Conservation (phyloP, 2,113 vertebrate species). For the Vidua macroura region DNA sequence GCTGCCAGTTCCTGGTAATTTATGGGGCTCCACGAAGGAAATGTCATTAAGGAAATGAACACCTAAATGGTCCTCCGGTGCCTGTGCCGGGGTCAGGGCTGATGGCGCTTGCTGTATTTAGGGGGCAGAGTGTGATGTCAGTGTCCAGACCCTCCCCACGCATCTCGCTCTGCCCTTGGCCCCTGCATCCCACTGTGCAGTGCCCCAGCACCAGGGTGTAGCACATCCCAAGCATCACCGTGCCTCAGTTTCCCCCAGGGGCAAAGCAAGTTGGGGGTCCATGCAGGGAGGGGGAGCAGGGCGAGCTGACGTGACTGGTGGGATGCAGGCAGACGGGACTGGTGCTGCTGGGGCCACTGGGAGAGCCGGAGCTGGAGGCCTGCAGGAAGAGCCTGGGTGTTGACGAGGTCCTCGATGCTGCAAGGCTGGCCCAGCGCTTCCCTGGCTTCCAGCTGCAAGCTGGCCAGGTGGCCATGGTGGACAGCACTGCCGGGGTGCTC, state of each 20-base stretch:
- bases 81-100: not conserved
- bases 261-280: rapidly evolving
- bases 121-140: rapidly evolving
- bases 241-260: not conserved
- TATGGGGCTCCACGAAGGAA: not conserved
- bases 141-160: rapidly evolving
- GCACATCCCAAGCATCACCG: rapidly evolving
- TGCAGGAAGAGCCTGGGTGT: constrained; percentile 56
- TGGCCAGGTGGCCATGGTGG: constrained; percentile 78
- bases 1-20: not conserved
- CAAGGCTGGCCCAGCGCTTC: constrained; percentile 72
- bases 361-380: constrained; percentile 62
- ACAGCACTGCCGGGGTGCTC: constrained; percentile 81
- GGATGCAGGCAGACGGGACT: constrained; percentile 75
- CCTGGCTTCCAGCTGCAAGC: constrained; percentile 71
- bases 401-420: not conserved
- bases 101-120: not conserved
- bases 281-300: rapidly evolving
- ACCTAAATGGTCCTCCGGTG: not conserved
- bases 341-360: constrained; percentile 77
- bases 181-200: not conserved
- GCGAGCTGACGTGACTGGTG: not conserved
- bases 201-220: not conserved
- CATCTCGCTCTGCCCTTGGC: not conserved
- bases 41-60: not conserved